These are phyloP conservation scores for Enteromius viviparus DNA, from an alignment of 2,797 vertebrate genomes.

Conservation along the genomic window DNA sequence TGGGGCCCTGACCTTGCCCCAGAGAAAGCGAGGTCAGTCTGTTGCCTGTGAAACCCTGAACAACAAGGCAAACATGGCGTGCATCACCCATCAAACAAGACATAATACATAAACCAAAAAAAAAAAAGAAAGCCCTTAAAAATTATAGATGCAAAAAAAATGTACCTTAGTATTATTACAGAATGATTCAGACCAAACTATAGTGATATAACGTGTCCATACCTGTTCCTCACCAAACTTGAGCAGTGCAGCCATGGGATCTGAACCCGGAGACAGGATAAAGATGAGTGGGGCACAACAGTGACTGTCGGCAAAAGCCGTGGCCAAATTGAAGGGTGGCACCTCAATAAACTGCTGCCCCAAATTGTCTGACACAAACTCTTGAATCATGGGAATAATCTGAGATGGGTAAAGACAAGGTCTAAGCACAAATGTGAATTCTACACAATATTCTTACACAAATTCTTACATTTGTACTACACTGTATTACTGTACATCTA, in stretches of 20 bases:
- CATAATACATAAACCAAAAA: background rate
- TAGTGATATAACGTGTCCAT: conserved; percentile 12
- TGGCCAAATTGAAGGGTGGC: conserved; percentile 86
- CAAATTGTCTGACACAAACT: conserved; percentile 81
- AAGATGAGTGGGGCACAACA: conserved; percentile 86
- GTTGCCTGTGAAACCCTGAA: conserved; percentile 83
- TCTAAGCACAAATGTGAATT: background rate
- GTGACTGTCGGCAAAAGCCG: conserved; percentile 86
- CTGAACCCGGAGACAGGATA: conserved; percentile 85
- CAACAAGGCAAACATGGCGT: conserved; percentile 37
- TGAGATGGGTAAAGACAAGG: conserved; percentile 56
- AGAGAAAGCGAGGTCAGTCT: conserved; percentile 88
- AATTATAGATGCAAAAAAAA: background rate
- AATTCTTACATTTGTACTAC: background rate
- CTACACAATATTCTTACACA: background rate
- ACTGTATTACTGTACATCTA: background rate
- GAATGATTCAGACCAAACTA: background rate
- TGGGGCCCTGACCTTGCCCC: conserved; percentile 91
- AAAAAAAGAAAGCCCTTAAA: background rate
- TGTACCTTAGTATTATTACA: background rate
- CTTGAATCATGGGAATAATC: conserved; percentile 87
- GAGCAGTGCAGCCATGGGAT: conserved; percentile 88
- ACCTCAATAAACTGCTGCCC: conserved; percentile 85
- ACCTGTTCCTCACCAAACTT: conserved; percentile 91
- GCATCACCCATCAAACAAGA: background rate